These are phyloP conservation scores for Psilopsiagon aurifrons DNA, from an alignment of 2,113 vertebrate genomes.

Conservation along the genomic window DNA sequence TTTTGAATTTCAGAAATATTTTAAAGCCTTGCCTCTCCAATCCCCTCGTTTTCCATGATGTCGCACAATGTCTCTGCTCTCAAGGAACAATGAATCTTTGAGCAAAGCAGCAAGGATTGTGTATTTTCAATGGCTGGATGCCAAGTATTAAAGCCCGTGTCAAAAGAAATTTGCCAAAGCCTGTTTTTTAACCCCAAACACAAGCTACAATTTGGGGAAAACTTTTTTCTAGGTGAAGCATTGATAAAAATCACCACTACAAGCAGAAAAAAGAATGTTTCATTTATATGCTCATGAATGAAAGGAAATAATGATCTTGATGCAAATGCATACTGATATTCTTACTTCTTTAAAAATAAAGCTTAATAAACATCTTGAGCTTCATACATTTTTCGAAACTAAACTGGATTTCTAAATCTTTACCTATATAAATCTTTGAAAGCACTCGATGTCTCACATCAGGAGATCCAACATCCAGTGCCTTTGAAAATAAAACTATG, in stretches of 20 bases:
- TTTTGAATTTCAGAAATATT: background rate
- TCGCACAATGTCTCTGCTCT: background rate
- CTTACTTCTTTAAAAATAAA: background rate
- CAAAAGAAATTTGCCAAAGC: background rate
- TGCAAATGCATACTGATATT: background rate
- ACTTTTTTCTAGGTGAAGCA: background rate
- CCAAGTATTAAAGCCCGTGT: conserved; percentile 28
- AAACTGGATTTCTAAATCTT: background rate
- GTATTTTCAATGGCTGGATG: conserved; percentile 18
- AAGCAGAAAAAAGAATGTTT: background rate
- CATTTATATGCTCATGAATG: background rate
- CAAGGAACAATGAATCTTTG: background rate
- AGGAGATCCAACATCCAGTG: background rate
- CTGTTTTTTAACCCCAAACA: background rate
- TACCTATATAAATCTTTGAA: background rate
- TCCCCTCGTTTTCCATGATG: background rate
- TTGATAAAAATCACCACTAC: background rate
- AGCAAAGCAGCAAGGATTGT: background rate
- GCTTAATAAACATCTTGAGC: background rate
- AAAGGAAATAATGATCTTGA: background rate
- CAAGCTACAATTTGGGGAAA: background rate
- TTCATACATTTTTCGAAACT: background rate
- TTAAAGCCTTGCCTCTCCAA: background rate
- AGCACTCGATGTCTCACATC: background rate
- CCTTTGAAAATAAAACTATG: background rate